These are phyloP conservation scores for Romanomermis culicivorax DNA, from an alignment of 2,888 invertebrate genomes.

Conservation along the genomic window DNA sequence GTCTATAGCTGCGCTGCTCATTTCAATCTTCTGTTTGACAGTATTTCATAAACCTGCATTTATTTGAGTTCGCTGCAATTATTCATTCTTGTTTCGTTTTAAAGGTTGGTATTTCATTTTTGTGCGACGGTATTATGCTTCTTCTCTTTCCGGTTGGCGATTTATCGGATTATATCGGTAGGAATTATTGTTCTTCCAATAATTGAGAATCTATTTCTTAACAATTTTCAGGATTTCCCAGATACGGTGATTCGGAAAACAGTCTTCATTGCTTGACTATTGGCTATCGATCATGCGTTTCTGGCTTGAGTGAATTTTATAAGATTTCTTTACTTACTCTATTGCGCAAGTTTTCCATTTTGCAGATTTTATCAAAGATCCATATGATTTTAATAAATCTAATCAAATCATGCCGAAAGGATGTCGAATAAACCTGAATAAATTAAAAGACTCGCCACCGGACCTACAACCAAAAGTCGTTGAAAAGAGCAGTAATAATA, in stretches of 20 bases:
- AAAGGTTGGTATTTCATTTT: constrained; percentile 4
- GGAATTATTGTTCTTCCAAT: neutral
- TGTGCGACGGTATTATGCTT: constrained; percentile 1
- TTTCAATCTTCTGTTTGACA: too few species aligned
- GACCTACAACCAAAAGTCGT: too few species aligned
- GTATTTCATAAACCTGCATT: too few species aligned
- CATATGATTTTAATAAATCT: too few species aligned
- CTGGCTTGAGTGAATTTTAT: constrained; percentile 5
- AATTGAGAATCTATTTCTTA: neutral
- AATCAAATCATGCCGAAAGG: too few species aligned
- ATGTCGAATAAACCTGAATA: too few species aligned
- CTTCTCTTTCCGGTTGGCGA: constrained; percentile 1
- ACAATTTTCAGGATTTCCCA: constrained; percentile 6
- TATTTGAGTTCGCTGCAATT: too few species aligned
- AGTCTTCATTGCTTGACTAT: constrained; percentile 4
- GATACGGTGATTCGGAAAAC: neutral
- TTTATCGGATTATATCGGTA: constrained; percentile 6
- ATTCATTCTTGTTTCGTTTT: too few species aligned
- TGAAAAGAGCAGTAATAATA: too few species aligned
- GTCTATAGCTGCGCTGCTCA: too few species aligned
- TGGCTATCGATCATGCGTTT: constrained; percentile 5
- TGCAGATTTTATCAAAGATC: constrained; percentile 4
- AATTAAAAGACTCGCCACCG: too few species aligned
- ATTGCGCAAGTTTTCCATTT: neutral
- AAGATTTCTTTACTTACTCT: neutral